Base-by-base conservation (phyloP, 2,888 invertebrate species). In the Hypercompe scribonia region DNA sequence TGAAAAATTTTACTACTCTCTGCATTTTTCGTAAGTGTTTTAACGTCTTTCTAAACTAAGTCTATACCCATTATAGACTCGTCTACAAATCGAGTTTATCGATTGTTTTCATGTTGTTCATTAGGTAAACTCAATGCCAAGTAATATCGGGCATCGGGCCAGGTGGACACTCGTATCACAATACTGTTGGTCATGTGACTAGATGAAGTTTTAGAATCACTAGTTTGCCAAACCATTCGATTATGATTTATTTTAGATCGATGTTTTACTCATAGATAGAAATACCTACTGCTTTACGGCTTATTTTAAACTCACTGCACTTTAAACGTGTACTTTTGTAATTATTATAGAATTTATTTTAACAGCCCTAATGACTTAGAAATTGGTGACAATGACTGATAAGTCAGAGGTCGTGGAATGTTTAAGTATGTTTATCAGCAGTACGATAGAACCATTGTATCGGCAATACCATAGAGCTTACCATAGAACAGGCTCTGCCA, bases 61-160 rank as follows among this genome's bases (percentile, higher is more conserved):
- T 18, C 18, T 3, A 8, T 61, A 31, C 15, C 15, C 58, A 31
- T 31, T 28, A 4, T 24, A 13, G 11, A 10, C 54, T 54, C 11
- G 13, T 13, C 28, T 31, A 31, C 15, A 28, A 31, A 61, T 28
- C 15, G 28, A 58, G 18, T 36, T 46, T 50, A 70, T 70, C 33
- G 21, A 70, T 54, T 61, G 39, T 70, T 63, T n/a, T n/a, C n/a
- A n/a, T n/a, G n/a, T n/a, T n/a, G n/a, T n/a, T 63, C 66, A 42
- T 54, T 73, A 74, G 78, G 74, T 78, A 68, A 74, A 78, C 58
- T 11, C 18, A 28, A 46, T 79, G 83, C 85, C 85, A 84, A 84
- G 76, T 79, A 78, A 83, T 77, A 46, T 58, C 68, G 81, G 85
- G 83, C 85, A 65, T 0, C 28, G 5, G 58, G 85, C 83, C 83